phyloP scores from a whole-genome alignment of 2,888 invertebrate genomes.

The Acanthoscelides obtectus region DNA sequence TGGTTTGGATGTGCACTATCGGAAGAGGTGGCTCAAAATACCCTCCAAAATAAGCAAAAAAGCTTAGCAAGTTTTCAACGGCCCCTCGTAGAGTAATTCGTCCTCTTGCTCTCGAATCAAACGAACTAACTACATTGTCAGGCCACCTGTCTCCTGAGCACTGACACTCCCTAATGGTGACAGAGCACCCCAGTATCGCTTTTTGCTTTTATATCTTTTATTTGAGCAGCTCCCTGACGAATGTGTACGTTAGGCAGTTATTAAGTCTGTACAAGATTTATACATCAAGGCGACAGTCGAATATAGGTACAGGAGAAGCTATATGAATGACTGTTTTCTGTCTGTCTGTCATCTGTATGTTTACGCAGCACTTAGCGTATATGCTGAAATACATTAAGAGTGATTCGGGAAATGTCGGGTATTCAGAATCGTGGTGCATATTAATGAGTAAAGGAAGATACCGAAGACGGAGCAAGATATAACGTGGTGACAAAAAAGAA shows the following conservation, averaged over 20 bases:
- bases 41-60: no score
- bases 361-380: not conserved
- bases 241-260: not conserved
- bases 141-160: slow-evolving; percentile 37
- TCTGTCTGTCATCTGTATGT: not conserved
- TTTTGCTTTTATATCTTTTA: not conserved
- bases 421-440: not conserved
- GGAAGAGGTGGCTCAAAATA: no score
- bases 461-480: no score
- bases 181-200: not conserved
- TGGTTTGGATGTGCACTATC: no score
- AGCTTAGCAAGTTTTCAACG: not conserved
- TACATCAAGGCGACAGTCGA: not conserved
- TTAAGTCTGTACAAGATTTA: not conserved
- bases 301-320: not conserved
- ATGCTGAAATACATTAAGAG: not conserved
- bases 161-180: slow-evolving; percentile 23
- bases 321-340: not conserved
- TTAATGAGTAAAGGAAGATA: not conserved
- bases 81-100: not conserved
- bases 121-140: slow-evolving; percentile 41
- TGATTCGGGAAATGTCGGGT: not conserved
- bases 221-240: not conserved
- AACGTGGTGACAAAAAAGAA: no score
- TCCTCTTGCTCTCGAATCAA: slow-evolving; percentile 20